A percentile compares a stretch with the other conserved stretches of the same genome.
Conservation (phyloP, 1,140 invertebrate genomes). For the Scaptomyza montana region DNA sequence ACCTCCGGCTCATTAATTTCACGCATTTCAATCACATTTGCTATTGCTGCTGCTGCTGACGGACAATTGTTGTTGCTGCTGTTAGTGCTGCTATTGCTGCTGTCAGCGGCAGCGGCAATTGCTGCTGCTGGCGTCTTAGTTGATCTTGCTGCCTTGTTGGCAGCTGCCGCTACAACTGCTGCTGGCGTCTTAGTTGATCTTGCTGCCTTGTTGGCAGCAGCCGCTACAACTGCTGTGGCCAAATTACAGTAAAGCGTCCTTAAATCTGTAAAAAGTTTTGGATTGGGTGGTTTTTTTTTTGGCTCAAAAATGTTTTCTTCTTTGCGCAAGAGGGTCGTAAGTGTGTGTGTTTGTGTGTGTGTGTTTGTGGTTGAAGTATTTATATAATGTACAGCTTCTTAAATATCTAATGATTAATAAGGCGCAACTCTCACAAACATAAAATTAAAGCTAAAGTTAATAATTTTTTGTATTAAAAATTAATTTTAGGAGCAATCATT, state of each 20-base stretch:
- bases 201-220: constrained; percentile 62
- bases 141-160: constrained; percentile 50
- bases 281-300: constrained; percentile 56
- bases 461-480: constrained; percentile 12
- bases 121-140: constrained; percentile 50
- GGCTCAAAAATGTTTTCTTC: constrained; percentile 51
- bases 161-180: constrained; percentile 76
- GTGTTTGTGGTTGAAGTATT: not conserved
- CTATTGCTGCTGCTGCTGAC: constrained; percentile 10
- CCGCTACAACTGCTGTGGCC: constrained; percentile 79
- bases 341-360: constrained; percentile 3
- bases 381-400: constrained; percentile 47
- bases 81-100: constrained; percentile 13
- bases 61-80: not conserved
- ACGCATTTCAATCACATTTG: constrained; percentile 39
- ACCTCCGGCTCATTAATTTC: constrained; percentile 76
- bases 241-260: constrained; percentile 83
- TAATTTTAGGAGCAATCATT: constrained; percentile 30
- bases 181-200: constrained; percentile 47
- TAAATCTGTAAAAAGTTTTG: constrained; percentile 83
- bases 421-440: constrained; percentile 46
- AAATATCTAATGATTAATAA: constrained; percentile 40
- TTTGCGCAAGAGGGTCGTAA: constrained; percentile 1
- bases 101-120: constrained; percentile 20
- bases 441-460: constrained; percentile 41